phyloP scores from a whole-genome alignment of 2,888 invertebrate genomes.

The Camponotus fellah region DNA sequence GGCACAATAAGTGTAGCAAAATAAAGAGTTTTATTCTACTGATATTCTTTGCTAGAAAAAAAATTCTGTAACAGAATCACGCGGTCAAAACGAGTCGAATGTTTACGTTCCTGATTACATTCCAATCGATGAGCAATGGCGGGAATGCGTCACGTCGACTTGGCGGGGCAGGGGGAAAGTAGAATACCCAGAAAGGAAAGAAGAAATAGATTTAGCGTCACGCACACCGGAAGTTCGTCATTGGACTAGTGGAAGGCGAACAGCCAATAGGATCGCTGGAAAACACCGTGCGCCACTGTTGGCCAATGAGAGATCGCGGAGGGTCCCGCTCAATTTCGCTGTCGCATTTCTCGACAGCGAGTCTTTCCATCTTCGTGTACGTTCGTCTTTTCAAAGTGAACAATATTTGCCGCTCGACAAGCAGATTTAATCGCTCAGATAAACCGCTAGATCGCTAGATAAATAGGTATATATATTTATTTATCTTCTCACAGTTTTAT shows the following conservation, averaged over 20 bases:
- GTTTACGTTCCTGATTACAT: conserved; percentile 68
- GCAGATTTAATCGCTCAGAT: background rate
- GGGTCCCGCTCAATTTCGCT: conserved; percentile 70
- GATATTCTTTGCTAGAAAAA: background rate
- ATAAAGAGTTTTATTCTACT: background rate
- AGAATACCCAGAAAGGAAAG: background rate
- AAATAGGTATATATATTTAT: background rate
- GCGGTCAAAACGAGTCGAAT: background rate
- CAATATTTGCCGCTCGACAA: conserved; percentile 29
- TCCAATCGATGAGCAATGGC: conserved; percentile 75
- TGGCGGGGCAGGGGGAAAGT: conserved; percentile 43
- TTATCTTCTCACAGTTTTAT: no score
- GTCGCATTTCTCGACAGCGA: conserved; percentile 73
- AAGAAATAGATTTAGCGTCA: conserved; percentile 58
- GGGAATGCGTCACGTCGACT: conserved; percentile 43
- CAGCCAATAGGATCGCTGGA: conserved; percentile 66
- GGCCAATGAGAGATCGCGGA: conserved; percentile 72
- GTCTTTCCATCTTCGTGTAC: conserved; percentile 54
- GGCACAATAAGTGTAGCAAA: background rate
- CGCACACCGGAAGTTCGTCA: conserved; percentile 31
- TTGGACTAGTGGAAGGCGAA: conserved; percentile 60
- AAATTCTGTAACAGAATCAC: background rate
- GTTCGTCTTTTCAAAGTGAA: conserved; percentile 73
- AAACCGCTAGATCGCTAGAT: background rate
- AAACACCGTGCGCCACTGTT: conserved; percentile 54